Percentiles rank a stretch among this genome's conserved stretches.
Evolutionary conservation across 2,113 vertebrate species (phyloP).

Genomic region (Macrotis lagotis): DNA sequence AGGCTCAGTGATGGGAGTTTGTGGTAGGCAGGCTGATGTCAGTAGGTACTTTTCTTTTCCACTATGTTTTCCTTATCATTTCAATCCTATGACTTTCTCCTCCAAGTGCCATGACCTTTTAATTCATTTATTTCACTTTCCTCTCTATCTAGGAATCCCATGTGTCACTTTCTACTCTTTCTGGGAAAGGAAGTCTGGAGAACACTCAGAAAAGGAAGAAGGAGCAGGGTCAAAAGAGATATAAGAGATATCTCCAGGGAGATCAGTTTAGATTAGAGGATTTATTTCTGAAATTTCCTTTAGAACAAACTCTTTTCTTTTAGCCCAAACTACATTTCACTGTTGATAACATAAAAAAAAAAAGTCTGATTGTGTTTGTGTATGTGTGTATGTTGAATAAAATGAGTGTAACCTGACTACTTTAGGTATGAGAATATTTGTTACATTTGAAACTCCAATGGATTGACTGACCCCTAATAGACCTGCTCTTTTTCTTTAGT

Average conservation of each 20-base stretch:
- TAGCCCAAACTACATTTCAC: neutral
- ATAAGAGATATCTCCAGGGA: neutral
- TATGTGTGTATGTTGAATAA: neutral
- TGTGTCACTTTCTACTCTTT: neutral
- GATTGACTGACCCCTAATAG: neutral
- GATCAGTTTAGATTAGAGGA: neutral
- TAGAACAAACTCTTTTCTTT: neutral
- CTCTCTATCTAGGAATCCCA: neutral
- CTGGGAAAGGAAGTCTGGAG: neutral
- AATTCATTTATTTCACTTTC: neutral
- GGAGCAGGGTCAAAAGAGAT: neutral
- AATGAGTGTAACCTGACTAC: neutral
- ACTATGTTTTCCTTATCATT: neutral
- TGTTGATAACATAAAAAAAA: no score
- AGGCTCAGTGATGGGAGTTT: neutral
- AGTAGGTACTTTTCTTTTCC: neutral
- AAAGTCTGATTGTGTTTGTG: neutral
- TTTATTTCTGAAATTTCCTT: slow-evolving; percentile 4
- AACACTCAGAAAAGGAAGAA: neutral
- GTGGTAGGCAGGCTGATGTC: neutral
- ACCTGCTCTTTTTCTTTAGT: neutral
- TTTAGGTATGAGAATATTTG: neutral
- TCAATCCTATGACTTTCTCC: neutral
- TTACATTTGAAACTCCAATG: neutral
- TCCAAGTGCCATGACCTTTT: no score